Evolutionary conservation across 53 echinoderm and acorn worm genomes (phyloP).

Genomic region (Temnopleurus reevesii): DNA sequence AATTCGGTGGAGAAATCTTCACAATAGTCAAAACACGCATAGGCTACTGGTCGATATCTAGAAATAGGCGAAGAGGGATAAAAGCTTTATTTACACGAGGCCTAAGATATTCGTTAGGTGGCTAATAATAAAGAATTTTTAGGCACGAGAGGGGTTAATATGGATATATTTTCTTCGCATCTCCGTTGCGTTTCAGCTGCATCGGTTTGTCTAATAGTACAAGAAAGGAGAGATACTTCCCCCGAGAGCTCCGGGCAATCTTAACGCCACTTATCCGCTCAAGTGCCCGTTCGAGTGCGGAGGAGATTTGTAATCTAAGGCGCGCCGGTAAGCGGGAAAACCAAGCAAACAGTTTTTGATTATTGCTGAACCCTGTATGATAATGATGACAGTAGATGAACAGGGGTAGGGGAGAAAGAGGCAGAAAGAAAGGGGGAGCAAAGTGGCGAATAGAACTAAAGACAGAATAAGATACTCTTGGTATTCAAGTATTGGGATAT

Average conservation of each 20-base stretch:
- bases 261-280: constrained; percentile 46
- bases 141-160: too few relatives aligned
- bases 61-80: too few relatives aligned
- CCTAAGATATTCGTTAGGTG: too few relatives aligned
- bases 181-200: not conserved
- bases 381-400: not conserved
- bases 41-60: too few relatives aligned
- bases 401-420: not conserved
- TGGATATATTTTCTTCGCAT: not conserved
- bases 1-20: too few relatives aligned
- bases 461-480: too few relatives aligned
- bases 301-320: constrained; percentile 9
- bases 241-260: constrained; percentile 29
- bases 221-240: constrained; percentile 7
- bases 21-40: too few relatives aligned
- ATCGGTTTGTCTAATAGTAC: not conserved
- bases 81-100: too few relatives aligned
- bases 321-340: not conserved
- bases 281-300: constrained; percentile 9
- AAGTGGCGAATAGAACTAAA: too few relatives aligned
- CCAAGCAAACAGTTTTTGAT: not conserved
- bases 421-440: not conserved
- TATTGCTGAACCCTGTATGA: not conserved
- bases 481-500: too few relatives aligned
- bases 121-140: too few relatives aligned